These are phyloP conservation scores for Porites divaricata DNA, from an alignment of 92 coral and sea anemone species.

Conservation along the genomic window DNA sequence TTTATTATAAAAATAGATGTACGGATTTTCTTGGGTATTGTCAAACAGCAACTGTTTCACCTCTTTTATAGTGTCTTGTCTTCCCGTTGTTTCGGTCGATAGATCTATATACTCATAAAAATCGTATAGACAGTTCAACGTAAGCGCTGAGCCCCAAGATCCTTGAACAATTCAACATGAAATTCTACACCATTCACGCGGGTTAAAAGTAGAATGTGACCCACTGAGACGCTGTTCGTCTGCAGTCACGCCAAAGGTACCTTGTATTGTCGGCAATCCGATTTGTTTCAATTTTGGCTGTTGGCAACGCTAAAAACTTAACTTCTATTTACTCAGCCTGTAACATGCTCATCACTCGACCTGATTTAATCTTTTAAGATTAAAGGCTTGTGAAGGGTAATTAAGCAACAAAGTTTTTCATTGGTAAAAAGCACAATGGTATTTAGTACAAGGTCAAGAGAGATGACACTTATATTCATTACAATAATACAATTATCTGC, in stretches of 20 bases:
- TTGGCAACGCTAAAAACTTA: conserved; percentile 4
- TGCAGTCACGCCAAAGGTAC: too few relatives aligned
- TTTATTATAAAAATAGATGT: not conserved
- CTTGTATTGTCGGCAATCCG: too few relatives aligned
- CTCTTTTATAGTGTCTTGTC: conserved; percentile 26
- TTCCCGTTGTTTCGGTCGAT: conserved; percentile 14
- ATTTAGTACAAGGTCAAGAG: conserved; percentile 22
- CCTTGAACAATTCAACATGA: not conserved
- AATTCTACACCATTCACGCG: not conserved
- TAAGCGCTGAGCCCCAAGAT: too few relatives aligned
- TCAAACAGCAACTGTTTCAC: not conserved
- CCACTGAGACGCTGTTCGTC: not conserved
- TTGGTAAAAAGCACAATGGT: conserved; percentile 22
- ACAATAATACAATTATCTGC: conserved; percentile 5
- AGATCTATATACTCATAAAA: not conserved
- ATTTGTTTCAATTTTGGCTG: too few relatives aligned
- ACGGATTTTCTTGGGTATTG: not conserved
- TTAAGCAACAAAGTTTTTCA: conserved; percentile 1
- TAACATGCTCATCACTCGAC: not conserved
- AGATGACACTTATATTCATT: conserved; percentile 10
- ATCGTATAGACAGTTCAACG: not conserved
- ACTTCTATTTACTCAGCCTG: not conserved
- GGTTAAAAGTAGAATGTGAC: not conserved
- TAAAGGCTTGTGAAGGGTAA: not conserved
- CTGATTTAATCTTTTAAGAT: not conserved